phyloP scores from a whole-genome alignment of 2,113 vertebrate genomes.

The Neoarius graeffei region DNA sequence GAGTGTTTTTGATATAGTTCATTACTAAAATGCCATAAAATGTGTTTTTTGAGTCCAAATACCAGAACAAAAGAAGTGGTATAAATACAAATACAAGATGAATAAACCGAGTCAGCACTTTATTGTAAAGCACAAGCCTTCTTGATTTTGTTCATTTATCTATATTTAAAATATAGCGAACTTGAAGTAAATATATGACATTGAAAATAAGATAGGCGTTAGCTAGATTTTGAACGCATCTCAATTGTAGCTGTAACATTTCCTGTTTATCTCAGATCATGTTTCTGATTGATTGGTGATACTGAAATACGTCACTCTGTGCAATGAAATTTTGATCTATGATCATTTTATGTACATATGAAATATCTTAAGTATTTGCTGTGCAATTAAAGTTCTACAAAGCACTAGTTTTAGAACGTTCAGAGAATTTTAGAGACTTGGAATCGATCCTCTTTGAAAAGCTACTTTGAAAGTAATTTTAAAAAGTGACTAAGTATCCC shows the following conservation, averaged over 20 bases:
- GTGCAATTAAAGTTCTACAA: background rate
- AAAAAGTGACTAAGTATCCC: background rate
- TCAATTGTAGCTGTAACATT: background rate
- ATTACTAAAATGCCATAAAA: background rate
- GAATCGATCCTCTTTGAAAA: background rate
- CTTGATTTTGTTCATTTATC: background rate
- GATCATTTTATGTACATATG: background rate
- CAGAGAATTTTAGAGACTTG: background rate
- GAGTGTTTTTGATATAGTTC: too few relatives aligned
- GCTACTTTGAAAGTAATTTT: background rate
- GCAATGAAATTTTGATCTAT: background rate
- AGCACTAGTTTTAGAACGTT: background rate
- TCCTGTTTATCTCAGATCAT: background rate
- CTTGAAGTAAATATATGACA: background rate
- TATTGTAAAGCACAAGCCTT: background rate
- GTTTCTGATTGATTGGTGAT: background rate
- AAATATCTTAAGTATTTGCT: background rate
- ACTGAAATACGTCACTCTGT: background rate
- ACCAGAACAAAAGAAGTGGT: background rate
- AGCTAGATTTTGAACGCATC: background rate
- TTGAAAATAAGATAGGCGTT: background rate
- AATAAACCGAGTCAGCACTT: background rate
- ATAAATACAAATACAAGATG: background rate
- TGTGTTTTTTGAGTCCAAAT: background rate
- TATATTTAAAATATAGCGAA: background rate